Percentiles rank a stretch among this genome's conserved stretches.
Conservation (phyloP, 2,797 vertebrate species). For the Tokudaia muenninki region DNA sequence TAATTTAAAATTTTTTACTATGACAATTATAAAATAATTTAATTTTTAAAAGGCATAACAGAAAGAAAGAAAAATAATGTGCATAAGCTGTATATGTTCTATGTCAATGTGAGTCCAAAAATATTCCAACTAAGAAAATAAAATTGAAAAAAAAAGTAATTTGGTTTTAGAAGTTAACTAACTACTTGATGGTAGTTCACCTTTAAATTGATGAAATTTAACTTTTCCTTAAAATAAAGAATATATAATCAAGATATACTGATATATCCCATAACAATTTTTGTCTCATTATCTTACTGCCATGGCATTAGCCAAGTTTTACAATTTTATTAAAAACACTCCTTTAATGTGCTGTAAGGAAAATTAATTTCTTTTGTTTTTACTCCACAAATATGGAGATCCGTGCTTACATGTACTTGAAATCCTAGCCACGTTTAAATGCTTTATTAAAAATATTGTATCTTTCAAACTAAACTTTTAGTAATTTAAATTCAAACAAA, state of each 20-base stretch:
- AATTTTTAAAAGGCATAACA: background rate
- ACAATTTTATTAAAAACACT: background rate
- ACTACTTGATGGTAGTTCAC: background rate
- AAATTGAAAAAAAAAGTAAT: conserved; percentile 25
- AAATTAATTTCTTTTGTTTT: background rate
- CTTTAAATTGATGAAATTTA: background rate
- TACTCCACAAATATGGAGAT: background rate
- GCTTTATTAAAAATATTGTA: background rate
- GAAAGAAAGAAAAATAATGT: background rate
- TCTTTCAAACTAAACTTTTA: background rate
- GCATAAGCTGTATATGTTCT: background rate
- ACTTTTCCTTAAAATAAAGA: background rate
- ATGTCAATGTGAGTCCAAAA: background rate
- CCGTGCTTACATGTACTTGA: background rate
- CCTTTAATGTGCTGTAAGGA: background rate
- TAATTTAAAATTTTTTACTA: background rate
- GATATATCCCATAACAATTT: background rate
- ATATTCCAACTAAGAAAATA: background rate
- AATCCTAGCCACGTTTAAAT: background rate
- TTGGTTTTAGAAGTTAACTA: background rate
- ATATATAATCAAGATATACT: background rate
- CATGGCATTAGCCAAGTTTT: background rate
- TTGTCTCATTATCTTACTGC: background rate
- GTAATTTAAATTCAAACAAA: background rate
- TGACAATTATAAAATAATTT: background rate